Base-by-base conservation (phyloP, 2,113 vertebrate genomes). In the Lamprologus callipterus region DNA sequence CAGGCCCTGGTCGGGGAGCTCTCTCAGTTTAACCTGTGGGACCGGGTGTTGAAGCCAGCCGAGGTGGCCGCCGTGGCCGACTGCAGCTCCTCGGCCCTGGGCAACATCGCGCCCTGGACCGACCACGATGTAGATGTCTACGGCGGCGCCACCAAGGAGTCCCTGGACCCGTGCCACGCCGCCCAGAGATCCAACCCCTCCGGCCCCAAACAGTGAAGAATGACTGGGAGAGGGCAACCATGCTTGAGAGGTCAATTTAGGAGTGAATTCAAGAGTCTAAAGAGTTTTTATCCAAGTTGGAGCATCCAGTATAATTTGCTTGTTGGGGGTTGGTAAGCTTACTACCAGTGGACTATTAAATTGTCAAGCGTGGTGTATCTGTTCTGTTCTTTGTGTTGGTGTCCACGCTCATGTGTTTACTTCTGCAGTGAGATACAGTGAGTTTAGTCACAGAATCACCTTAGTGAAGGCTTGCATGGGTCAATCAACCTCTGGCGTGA, bases 1-100 rank as follows among this genome's bases (percentile, higher is more conserved):
- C 98, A 99, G 93, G 98, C 98, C 55, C 97, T 99, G 5, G 98
- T 99, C 0, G 98, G 98, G 11, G 98, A 99, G 94, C 96, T 99
- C 42, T 97, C 98, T 0, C 97, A 99, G 93, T 99, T 99, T 91
- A 96, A 98, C 42, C 93, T 99, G 87, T 99, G 98, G 98, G 98
- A 99, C 92, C 97, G 97, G 7, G 95, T 97, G 87, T 94, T 99
- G 95, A 97, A 97, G 0, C 96, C 97, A 0, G 94, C 87, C 0
- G 98, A 99, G 93, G 97, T 99, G 84, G 92, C 97, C 17, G 96
- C 96, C 57, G 90, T 99, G 86, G 98, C 99, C 35, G 97, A 98
- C 93, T 99, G 98, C 92, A 97, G 97, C 11, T 97, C 96, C 26
- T 81, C 93, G 0, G 95, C 96, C 9, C 95, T 96, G 82, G 99